Percentiles rank a stretch among this genome's conserved stretches.
Evolutionary conservation across 2,113 vertebrate species (phyloP).

Genomic region (Hystrix cristata): DNA sequence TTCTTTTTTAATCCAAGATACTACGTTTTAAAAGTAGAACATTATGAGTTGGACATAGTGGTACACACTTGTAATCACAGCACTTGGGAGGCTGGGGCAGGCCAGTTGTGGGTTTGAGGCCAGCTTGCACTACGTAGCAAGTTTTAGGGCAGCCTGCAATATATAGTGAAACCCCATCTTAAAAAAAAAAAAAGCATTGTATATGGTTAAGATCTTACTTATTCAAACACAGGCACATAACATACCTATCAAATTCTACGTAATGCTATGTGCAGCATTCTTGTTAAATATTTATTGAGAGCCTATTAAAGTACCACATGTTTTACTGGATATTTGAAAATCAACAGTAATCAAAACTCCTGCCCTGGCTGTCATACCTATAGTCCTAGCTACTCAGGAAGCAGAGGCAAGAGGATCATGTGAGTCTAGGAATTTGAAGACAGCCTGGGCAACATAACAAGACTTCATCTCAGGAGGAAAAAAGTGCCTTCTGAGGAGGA

Average conservation of each 20-base stretch:
- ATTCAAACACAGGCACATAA: neutral
- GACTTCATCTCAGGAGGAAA: neutral
- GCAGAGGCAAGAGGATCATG: neutral
- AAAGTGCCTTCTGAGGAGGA: neutral
- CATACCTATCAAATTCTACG: neutral
- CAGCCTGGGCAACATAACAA: neutral
- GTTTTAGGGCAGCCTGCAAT: neutral
- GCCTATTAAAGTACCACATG: neutral
- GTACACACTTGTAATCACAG: neutral
- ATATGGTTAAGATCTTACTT: neutral
- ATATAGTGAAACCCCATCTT: neutral
- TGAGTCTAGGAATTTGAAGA: neutral
- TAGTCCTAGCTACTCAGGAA: neutral
- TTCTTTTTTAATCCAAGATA: neutral
- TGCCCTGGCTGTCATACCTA: neutral
- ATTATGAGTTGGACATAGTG: neutral
- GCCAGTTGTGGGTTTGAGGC: neutral
- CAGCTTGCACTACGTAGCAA: neutral
- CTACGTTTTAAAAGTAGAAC: neutral
- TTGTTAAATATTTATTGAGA: neutral
- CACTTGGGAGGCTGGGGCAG: neutral
- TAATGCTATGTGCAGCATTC: neutral
- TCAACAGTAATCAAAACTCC: neutral
- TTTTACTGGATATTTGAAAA: slow-evolving; percentile 22
- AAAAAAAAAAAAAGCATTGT: neutral